Evolutionary conservation across 2,888 invertebrate species (phyloP), one percentile per base, ranked within the genome.

Genomic region (Fragum fragum): DNA sequence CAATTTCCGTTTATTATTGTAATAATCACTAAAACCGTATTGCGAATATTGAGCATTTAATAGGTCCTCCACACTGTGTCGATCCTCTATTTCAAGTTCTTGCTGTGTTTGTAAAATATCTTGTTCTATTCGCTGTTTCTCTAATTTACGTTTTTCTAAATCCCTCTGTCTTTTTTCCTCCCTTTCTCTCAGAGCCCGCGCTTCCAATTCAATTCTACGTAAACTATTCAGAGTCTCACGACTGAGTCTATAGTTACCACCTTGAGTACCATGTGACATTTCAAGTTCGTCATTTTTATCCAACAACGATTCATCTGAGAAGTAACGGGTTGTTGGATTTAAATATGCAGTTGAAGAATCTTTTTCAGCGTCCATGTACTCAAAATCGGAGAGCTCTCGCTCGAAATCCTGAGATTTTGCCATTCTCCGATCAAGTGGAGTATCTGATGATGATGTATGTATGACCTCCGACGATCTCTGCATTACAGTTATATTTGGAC

Each of bases 51-150:
- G 76, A 55, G 76, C 83, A 47, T 88, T 88, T 42, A 93, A 77
- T 69, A 92, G 83, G 76, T 92, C 92, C 53, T 93, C 92, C n/a
- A 92, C 87, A 83, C 91, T 91, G 69, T 91, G 90, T 7, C 87
- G 75, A 21, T 92, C 92, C 71, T 92, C 92, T 55, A 86, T 85
- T 73, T 93, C 93, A 29, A 92, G 72, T 76, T 93, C 93, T 29
- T 89, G 87, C 72, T 91, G 89, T 0, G 91, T 92, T 16, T 89
- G 90, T 76, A 87, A 86, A 74, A 91, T 90, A 75, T 93, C 91
- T 68, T 89, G 88, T 59, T 93, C 93, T 23, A 92, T 89, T 72
- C 87, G 70, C 73, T 92, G 90, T 79, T 89, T 88, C 76, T 92
- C 91, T 55, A 87, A 69, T 29, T 90, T 88, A 47, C 92, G 81